Conservation (phyloP, 2,888 invertebrate species). For the Callosobruchus maculatus region DNA sequence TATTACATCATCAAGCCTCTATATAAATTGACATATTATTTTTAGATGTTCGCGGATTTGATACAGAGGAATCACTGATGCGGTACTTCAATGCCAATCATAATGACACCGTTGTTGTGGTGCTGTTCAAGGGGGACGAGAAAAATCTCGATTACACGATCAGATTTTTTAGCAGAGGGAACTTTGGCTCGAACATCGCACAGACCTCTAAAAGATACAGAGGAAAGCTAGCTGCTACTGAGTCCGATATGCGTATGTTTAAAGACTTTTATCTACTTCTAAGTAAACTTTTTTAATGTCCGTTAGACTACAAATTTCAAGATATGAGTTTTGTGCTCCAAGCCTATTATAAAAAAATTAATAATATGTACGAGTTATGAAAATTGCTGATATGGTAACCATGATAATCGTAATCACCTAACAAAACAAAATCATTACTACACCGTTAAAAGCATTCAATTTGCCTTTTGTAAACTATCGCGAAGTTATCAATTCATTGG, state of each 20-base stretch:
- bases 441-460: too few species aligned
- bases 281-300: too few species aligned
- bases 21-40: conserved; percentile 11
- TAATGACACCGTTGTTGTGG: conserved; percentile 30
- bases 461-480: background rate
- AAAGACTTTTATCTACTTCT: background rate
- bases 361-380: too few species aligned
- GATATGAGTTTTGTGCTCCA: too few species aligned
- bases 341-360: too few species aligned
- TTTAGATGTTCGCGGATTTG: conserved; percentile 35
- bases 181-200: background rate
- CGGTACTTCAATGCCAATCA: conserved; percentile 26
- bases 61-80: conserved; percentile 30
- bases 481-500: background rate
- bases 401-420: too few species aligned
- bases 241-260: background rate
- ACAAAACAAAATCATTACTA: too few species aligned
- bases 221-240: background rate
- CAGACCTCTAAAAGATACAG: background rate
- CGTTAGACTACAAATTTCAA: too few species aligned
- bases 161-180: conserved; percentile 18
- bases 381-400: too few species aligned
- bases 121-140: conserved; percentile 34
- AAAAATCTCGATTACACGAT: conserved; percentile 37
- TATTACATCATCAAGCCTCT: background rate